These are phyloP conservation scores for Cyprinodon tularosa DNA, from an alignment of 2,113 vertebrate genomes.

Conservation along the genomic window DNA sequence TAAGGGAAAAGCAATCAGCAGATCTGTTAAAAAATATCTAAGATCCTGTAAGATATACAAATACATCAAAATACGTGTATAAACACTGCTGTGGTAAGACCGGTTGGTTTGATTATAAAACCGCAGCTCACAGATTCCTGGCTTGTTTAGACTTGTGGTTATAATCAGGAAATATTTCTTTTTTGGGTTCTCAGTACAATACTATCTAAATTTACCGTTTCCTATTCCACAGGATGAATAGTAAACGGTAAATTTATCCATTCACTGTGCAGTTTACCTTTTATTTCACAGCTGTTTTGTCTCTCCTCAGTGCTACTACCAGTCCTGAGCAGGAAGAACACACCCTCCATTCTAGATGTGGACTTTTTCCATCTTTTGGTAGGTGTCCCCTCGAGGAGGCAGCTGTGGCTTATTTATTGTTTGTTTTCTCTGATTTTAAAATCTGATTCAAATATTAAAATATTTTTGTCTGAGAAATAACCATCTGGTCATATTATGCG, in stretches of 20 bases:
- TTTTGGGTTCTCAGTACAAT: not conserved
- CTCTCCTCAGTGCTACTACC: constrained; percentile 86
- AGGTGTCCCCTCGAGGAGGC: constrained; percentile 53
- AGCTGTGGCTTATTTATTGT: not conserved
- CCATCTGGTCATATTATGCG: too few relatives aligned
- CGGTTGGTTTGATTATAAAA: not conserved
- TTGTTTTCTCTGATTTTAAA: not conserved
- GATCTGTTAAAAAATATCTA: not conserved
- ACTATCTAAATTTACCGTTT: not conserved
- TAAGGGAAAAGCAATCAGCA: not conserved
- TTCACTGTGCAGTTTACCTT: not conserved
- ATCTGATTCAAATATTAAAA: not conserved
- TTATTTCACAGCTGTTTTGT: not conserved
- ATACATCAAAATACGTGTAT: not conserved
- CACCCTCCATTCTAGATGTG: constrained; percentile 89
- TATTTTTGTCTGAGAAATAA: not conserved
- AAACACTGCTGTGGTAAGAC: not conserved
- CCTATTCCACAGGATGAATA: not conserved
- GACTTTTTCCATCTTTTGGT: constrained; percentile 96
- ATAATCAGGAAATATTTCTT: not conserved
- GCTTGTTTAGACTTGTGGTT: not conserved
- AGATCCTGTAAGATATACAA: too few relatives aligned
- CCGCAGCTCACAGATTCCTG: not conserved
- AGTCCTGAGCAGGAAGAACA: constrained; percentile 82
- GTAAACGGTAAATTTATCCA: too few relatives aligned